Percentiles rank a stretch among this genome's conserved stretches.
Evolutionary conservation across 2,797 vertebrate species (phyloP).

Genomic region (Carcharodon carcharias): DNA sequence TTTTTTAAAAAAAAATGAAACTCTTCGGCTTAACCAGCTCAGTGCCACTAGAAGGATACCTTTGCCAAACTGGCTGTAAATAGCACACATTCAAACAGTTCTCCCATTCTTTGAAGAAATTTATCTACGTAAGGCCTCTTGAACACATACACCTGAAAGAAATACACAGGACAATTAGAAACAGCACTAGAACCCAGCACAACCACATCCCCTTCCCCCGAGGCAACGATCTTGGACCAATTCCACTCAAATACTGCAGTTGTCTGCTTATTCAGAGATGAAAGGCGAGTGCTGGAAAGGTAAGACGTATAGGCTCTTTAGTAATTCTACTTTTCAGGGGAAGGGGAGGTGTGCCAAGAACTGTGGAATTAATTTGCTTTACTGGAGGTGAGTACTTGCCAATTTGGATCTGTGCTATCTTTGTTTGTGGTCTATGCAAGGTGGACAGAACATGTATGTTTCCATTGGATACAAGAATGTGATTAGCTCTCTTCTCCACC

Average conservation of each 20-base stretch:
- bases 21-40: not conserved
- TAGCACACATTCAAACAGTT: slow-evolving; percentile 80
- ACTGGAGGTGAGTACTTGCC: not conserved
- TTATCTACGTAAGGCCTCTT: slow-evolving; percentile 83
- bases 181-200: not conserved
- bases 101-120: slow-evolving; percentile 81
- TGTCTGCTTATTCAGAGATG: not conserved
- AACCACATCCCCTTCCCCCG: not conserved
- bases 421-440: not conserved
- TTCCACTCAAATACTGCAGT: too few species aligned
- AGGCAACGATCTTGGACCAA: not conserved
- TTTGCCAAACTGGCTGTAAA: slow-evolving; percentile 85
- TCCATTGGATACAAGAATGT: not conserved
- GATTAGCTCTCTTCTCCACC: not conserved
- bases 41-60: slow-evolving; percentile 54
- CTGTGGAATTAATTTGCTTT: not conserved
- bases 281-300: not conserved
- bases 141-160: slow-evolving; percentile 75
- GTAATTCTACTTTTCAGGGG: not conserved
- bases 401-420: not conserved
- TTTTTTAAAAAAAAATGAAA: not conserved
- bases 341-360: not conserved
- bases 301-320: not conserved
- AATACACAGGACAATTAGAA: not conserved
- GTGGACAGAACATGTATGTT: not conserved